phyloP scores from a whole-genome alignment of 1,140 invertebrate species.

The Trypoxylus dichotomus region DNA sequence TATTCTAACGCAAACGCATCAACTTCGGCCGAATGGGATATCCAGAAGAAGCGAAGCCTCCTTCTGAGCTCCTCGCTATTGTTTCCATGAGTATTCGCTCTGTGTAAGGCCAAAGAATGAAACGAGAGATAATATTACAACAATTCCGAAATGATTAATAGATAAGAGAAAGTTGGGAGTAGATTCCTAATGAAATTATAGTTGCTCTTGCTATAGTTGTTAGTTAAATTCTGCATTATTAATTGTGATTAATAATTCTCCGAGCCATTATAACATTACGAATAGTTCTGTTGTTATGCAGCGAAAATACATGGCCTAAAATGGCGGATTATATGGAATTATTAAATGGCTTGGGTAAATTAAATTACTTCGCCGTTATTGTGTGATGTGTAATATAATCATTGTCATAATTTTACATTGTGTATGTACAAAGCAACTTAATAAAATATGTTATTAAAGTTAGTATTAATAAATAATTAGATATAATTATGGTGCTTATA shows the following conservation, averaged over 20 bases:
- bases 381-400: no score
- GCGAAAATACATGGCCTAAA: not conserved
- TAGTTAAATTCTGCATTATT: constrained; percentile 23
- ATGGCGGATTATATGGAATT: not conserved
- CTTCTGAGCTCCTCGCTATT: not conserved
- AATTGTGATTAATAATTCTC: constrained; percentile 23
- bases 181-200: constrained; percentile 24
- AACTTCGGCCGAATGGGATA: not conserved
- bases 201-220: not conserved
- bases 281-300: not conserved
- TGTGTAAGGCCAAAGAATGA: constrained; percentile 5
- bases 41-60: not conserved
- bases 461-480: no score
- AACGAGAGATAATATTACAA: constrained; percentile 21
- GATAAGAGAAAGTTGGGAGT: constrained; percentile 19
- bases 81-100: not conserved
- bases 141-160: constrained; percentile 25
- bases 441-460: no score
- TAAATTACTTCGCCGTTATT: not conserved
- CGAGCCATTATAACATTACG: not conserved
- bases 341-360: not conserved
- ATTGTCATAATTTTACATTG: no score
- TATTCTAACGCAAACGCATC: not conserved
- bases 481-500: no score
- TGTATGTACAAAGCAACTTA: no score